Base-by-base conservation (phyloP, 2,113 vertebrate species). In the Entelurus aequoreus region DNA sequence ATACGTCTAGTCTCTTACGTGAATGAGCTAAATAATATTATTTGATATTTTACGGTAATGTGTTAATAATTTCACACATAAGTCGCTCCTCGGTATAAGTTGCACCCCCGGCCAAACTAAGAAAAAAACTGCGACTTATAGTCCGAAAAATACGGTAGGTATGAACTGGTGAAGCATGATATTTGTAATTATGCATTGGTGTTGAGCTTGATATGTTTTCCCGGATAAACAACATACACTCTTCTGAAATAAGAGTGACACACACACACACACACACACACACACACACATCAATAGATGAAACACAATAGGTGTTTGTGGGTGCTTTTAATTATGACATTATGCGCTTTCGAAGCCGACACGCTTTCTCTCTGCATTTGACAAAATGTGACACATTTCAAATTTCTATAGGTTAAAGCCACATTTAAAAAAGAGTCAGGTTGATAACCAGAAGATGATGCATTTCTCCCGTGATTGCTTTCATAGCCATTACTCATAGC, bases 391-490 rank as follows among this genome's bases (percentile, higher is more conserved):
- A 19, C 78, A 82, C 83, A 85, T 79, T 86, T 87, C 75, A 85
- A 35, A 54, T 77, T 79, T 78, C 69, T 72, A 72, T 72, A 72
- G 67, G 47, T 78, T 84, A 81, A 80, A 79, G 83, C 85, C 80
- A 83, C 81, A 90, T 86, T 80, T 28, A 3, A 84, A 84, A 79
- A 76, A 19, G 48, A 71, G 81, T 71, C 75, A 74, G 78, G 52
- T 75, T 86, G 85, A 87, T 81, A 54, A 85, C 86, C 4, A 76
- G 60, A 66, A 78, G 74, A 86, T 88, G 85, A 89, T 87, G 84
- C 77, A 86, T 90, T 81, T 81, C 73, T 72, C 64, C 69, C n/a
- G 68, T 80, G 81, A 81, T 84, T 88, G 85, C 85, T 85, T 84
- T 68, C 71, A 79, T 69, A 68, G 78, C 76, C 80, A 86, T 88